Conservation (phyloP, 2,888 invertebrate species). For the Archips crataeganus region DNA sequence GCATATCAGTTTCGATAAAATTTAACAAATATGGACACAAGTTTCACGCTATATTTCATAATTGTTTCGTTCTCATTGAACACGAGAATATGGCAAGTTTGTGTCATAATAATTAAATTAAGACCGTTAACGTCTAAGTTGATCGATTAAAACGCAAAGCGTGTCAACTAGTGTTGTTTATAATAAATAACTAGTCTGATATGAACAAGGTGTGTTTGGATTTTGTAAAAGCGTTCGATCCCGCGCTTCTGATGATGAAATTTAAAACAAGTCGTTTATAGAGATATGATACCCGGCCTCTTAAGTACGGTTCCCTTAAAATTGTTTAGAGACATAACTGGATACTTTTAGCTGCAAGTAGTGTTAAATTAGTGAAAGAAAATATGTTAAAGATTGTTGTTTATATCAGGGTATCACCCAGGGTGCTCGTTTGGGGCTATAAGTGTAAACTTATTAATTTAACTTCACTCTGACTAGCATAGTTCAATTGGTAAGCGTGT, state of each 20-base stretch:
- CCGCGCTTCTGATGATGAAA: background rate
- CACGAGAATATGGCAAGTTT: slow-evolving; percentile 30
- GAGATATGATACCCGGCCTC: background rate
- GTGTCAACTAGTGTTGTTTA: background rate
- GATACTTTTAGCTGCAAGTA: no score
- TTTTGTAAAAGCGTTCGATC: background rate
- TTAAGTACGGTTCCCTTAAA: no score
- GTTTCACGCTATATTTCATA: slow-evolving; percentile 38
- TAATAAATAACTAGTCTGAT: background rate
- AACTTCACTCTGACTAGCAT: background rate
- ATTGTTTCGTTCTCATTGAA: slow-evolving; percentile 3
- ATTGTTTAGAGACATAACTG: no score
- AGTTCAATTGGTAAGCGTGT: background rate
- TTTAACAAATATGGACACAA: slow-evolving; percentile 33
- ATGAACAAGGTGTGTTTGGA: background rate
- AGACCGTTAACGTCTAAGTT: slow-evolving; percentile 15
- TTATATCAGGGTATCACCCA: background rate
- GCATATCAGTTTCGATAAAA: slow-evolving; percentile 29
- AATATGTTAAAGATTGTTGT: no score
- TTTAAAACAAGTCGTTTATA: background rate
- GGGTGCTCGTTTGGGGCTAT: background rate
- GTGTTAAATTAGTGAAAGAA: background rate
- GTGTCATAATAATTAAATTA: slow-evolving; percentile 36
- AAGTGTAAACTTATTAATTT: background rate
- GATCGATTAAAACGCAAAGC: slow-evolving; percentile 24